Conservation (phyloP, 2,888 invertebrate genomes). For the Liopterus haemorrhoidalis region DNA sequence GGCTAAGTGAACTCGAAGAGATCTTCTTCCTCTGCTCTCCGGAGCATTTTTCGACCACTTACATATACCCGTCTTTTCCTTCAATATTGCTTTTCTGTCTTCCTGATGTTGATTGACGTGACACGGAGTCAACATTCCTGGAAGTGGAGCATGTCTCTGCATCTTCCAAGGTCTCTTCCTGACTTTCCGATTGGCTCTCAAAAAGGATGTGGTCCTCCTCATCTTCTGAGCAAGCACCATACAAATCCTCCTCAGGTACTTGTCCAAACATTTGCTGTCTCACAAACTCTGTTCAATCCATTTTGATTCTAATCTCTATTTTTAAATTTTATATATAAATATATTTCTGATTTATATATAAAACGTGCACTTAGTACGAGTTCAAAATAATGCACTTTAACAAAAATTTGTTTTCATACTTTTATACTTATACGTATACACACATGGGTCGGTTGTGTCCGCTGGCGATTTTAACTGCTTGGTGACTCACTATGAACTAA, state of each 20-base stretch:
- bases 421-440: too few species aligned
- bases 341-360: too few species aligned
- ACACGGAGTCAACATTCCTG: conserved; percentile 8
- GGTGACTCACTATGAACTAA: too few species aligned
- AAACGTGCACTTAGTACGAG: too few species aligned
- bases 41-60: too few species aligned
- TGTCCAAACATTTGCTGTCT: conserved; percentile 4
- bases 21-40: too few species aligned
- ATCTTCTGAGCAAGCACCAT: conserved; percentile 9
- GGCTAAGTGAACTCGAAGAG: too few species aligned
- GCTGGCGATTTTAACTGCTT: too few species aligned
- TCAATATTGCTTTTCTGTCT: conserved; percentile 2
- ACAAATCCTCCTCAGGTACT: conserved; percentile 9
- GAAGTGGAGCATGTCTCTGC: conserved; percentile 8
- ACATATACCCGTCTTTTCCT: conserved; percentile 17
- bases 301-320: conserved; percentile 1
- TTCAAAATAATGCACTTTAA: too few species aligned
- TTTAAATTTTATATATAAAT: too few species aligned
- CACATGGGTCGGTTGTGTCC: too few species aligned
- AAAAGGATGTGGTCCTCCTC: conserved; percentile 5
- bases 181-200: conserved; percentile 8
- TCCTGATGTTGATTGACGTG: conserved; percentile 8
- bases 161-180: conserved; percentile 10
- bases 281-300: conserved; percentile 4
- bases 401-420: too few species aligned